Conservation (phyloP, 2,888 invertebrate species). For the Amiota communis region DNA sequence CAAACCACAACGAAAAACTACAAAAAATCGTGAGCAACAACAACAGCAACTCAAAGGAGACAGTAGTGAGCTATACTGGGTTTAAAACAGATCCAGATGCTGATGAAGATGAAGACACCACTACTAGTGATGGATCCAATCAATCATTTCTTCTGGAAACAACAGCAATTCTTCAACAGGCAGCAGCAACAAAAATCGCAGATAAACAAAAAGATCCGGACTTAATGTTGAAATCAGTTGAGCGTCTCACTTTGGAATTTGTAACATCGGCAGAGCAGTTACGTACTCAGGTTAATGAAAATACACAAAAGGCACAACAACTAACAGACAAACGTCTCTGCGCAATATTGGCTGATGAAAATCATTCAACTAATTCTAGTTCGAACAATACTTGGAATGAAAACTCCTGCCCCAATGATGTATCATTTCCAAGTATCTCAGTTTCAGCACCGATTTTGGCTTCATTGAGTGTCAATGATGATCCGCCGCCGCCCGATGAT, state of each 20-base stretch:
- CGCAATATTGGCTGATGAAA: constrained; percentile 30
- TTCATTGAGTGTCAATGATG: constrained; percentile 79
- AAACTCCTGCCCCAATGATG: constrained; percentile 84
- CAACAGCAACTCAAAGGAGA: constrained; percentile 70
- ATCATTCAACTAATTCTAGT: neutral
- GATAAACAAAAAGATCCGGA: constrained; percentile 78
- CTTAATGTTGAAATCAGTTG: constrained; percentile 80
- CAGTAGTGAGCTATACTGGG: constrained; percentile 63
- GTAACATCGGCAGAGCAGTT: constrained; percentile 79
- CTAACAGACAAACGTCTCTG: constrained; percentile 26
- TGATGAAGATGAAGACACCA: constrained; percentile 23
- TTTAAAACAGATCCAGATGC: constrained; percentile 63
- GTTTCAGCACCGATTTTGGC: constrained; percentile 82
- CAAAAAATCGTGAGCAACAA: constrained; percentile 74
- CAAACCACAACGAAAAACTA: constrained; percentile 51
- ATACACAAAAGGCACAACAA: constrained; percentile 35
- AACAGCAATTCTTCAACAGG: constrained; percentile 44
- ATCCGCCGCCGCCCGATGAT: constrained; percentile 69
- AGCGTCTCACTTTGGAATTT: constrained; percentile 78
- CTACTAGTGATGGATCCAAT: constrained; percentile 63
- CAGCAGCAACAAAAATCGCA: constrained; percentile 4
- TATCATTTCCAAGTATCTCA: constrained; percentile 87
- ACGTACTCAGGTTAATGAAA: constrained; percentile 66
- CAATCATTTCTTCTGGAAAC: constrained; percentile 68
- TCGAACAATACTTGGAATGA: constrained; percentile 85